phyloP scores from a whole-genome alignment of 2,888 invertebrate genomes.

The Alentia gelatinosa region DNA sequence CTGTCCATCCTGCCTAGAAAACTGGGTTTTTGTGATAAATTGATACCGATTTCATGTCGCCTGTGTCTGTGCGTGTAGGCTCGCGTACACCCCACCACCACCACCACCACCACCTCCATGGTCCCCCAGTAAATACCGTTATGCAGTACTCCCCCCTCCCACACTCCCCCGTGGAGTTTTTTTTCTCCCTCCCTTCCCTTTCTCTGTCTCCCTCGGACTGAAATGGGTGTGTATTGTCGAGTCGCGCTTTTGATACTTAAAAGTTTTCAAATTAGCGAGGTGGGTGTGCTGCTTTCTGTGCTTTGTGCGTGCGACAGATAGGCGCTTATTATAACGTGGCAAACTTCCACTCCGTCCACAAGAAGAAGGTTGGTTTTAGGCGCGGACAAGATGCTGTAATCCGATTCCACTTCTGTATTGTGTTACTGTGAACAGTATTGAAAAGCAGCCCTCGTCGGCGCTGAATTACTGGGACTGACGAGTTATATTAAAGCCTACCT shows the following conservation, averaged over 20 bases:
- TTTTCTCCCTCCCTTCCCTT: background rate
- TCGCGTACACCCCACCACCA: background rate
- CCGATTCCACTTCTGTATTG: background rate
- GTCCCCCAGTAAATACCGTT: background rate
- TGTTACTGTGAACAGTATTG: background rate
- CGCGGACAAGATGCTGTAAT: background rate
- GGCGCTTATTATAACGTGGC: background rate
- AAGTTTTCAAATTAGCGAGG: background rate
- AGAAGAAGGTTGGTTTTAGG: background rate
- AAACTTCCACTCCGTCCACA: background rate
- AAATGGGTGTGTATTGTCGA: constrained; percentile 9
- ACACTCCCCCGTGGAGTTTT: too few species aligned
- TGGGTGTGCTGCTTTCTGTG: background rate
- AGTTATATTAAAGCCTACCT: background rate
- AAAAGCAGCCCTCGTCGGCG: background rate
- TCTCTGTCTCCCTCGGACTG: background rate
- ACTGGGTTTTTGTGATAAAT: background rate
- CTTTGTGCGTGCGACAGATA: background rate
- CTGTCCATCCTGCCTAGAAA: background rate
- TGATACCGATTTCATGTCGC: background rate
- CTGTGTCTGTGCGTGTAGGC: background rate
- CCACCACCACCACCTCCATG: too few species aligned
- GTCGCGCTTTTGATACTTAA: constrained; percentile 26
- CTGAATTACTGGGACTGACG: background rate
- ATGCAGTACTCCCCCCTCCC: too few species aligned